Base-by-base conservation (phyloP, 2,113 vertebrate species). In the Megalops atlanticus region DNA sequence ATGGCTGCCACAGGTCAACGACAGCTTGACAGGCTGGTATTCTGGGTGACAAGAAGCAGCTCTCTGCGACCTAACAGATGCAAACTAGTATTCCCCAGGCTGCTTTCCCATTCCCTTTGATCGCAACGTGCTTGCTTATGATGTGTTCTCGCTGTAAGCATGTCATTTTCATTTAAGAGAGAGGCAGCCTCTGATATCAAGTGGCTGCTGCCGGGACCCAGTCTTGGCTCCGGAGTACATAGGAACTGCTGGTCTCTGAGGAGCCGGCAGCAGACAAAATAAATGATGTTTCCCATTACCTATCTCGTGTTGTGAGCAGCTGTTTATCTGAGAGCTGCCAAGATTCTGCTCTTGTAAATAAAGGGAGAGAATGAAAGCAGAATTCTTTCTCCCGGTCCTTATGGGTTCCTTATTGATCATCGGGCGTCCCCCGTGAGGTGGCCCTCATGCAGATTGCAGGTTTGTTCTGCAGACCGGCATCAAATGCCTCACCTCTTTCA, bases 241-340 rank as follows among this genome's bases (percentile, higher is more conserved):
- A 78, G 84, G 87, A 91, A 86, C 70, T 77, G 6, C 39, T 77
- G 31, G 74, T 91, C 90, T 92, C 88, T 35, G 45, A 85, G 82
- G 90, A 85, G 76, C 15, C 79, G 70, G 70, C 16, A 15, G 86
- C 87, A 92, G 90, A 92, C 88, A 91, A 91, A 92, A 92, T 90
- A 92, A 89, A 88, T 82, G 81, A 76, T 86, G 80, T 85, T 85
- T 89, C 87, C 76, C 54, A 0, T 74, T 40, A 54, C 36, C 80
- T 70, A 76, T 88, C 81, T 69, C 54, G 41, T 79, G 33, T 74
- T 76, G 82, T 80, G 77, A 87, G 84, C 89, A 91, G 89, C 89
- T 91, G 89, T 89, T 88, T 88, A 87, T 89, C 82, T 85, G 83
- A 89, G 82, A 85, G 77, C 84, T 85, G 89, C 81, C 84, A 91